Evolutionary conservation across 2,888 invertebrate genomes (phyloP), one percentile per base, ranked within the genome.

Genomic region (Caenorhabditis afra): DNA sequence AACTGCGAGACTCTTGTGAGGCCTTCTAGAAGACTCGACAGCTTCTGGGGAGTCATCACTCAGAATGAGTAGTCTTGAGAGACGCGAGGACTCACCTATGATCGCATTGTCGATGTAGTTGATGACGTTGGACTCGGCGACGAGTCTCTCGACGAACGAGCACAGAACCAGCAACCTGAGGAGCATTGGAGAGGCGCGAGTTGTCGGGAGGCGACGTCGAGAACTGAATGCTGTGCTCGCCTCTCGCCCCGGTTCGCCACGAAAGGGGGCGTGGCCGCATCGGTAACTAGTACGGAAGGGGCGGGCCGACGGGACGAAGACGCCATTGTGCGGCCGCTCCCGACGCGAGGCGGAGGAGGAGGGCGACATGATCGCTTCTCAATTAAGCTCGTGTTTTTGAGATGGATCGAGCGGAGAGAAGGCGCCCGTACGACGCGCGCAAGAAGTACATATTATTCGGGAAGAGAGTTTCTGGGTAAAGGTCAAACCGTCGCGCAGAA

Each of bases 41-140:
- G n/a, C n/a, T n/a, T n/a, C n/a, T n/a, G n/a, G n/a, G n/a, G n/a
- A n/a, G n/a, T n/a, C n/a, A n/a, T n/a, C n/a, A n/a, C n/a, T n/a
- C n/a, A n/a, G n/a, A n/a, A n/a, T n/a, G n/a, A n/a, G n/a, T n/a
- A n/a, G n/a, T n/a, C n/a, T n/a, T n/a, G n/a, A n/a, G 23, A 52
- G 14, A 11, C 29, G 7, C 53, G 7, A 35, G 10, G 1, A 77
- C 81, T 71, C 53, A 83, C 83, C 84, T 16, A 84, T 79, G n/a
- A 84, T 82, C 1, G 79, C 65, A 52, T 84, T 84, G 59, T 82
- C 82, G 57, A 84, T 81, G 64, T 78, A 81, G 49, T 79, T 79
- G 53, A 79, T 39, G 39, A 71, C 62, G 35, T 71, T 62, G 14
- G 71, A 50, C 14, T 71, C 45, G 35, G 39, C 67, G 5, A 22